These are phyloP conservation scores for Amblyteles armatorius DNA, from an alignment of 2,888 invertebrate genomes.

Conservation along the genomic window DNA sequence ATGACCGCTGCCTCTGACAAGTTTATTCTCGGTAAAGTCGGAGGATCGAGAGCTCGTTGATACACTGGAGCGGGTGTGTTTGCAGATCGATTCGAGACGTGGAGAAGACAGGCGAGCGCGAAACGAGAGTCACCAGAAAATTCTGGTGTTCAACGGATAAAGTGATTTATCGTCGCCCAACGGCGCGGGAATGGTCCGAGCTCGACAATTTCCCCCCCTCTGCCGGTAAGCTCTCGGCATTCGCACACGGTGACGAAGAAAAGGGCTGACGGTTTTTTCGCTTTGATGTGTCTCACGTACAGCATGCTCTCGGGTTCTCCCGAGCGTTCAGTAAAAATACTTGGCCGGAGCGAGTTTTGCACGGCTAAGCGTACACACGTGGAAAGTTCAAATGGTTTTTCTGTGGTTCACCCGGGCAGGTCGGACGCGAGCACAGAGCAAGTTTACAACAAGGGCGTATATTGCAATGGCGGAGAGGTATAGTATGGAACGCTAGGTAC, in stretches of 20 bases:
- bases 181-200: slow-evolving; percentile 52
- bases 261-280: slow-evolving; percentile 56
- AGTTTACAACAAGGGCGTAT: slow-evolving; percentile 26
- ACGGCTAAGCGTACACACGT: slow-evolving; percentile 9
- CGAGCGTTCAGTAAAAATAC: slow-evolving; percentile 21
- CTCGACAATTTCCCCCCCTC: slow-evolving; percentile 6
- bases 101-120: slow-evolving; percentile 30
- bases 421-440: slow-evolving; percentile 19
- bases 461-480: background rate
- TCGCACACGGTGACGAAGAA: slow-evolving; percentile 43
- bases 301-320: slow-evolving; percentile 11
- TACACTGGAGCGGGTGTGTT: slow-evolving; percentile 48
- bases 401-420: slow-evolving; percentile 12
- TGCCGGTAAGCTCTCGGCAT: slow-evolving; percentile 33
- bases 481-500: background rate
- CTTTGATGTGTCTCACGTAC: slow-evolving; percentile 56
- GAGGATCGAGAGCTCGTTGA: slow-evolving; percentile 20
- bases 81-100: slow-evolving; percentile 54
- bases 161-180: slow-evolving; percentile 69
- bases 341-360: slow-evolving; percentile 26
- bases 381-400: slow-evolving; percentile 49
- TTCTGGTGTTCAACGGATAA: slow-evolving; percentile 57
- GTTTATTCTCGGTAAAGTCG: slow-evolving; percentile 20
- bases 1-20: background rate
- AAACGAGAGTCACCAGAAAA: slow-evolving; percentile 49